Evolutionary conservation across 2,113 vertebrate genomes (phyloP), one percentile per base, ranked within the genome.

Genomic region (Nothobranchius furzeri): DNA sequence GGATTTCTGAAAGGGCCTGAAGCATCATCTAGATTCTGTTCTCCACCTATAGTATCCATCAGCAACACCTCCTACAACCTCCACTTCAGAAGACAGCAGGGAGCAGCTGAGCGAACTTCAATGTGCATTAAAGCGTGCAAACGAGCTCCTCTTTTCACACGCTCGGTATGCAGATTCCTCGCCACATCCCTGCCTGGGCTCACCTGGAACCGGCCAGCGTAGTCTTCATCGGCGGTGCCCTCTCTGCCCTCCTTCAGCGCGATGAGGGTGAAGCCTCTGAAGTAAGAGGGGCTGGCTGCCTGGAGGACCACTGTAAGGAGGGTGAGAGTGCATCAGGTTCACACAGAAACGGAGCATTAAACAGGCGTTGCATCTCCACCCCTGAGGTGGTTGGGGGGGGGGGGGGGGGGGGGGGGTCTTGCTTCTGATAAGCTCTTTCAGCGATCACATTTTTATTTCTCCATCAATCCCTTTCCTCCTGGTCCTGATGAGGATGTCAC

Each of bases 121-220:
- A 8, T 37, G 49, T 61, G 52, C 64, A 64, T 49, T 63, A 42
- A 55, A 60, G 61, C 78, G 75, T 70, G 62, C 49, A 73, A 82
- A 76, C 69, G 53, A 73, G 40, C 14, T 72, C 25, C 48, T 68
- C 37, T 43, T 61, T 53, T 37, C 24, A 6, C 47, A n/a, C 13
- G 47, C 46, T 54, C 10, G 0, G 14, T 43, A 43, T 43, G 55
- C 58, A 15, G 4, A 47, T 12, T 54, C 51, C 48, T 45, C 45
- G 35, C 3, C 14, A 61, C 56, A 25, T 50, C n/a, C 55, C 47
- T 54, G 52, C 37, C 35, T 1, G 17, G 15, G 4, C 93, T 93
- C 91, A 99, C 97, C 96, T 99, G 95, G 85, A 98, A 99, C 52
- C 90, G 93, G 40, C 97, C 97, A 0, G 94, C 93, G 9, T 96